These are phyloP conservation scores for Montipora foliosa DNA, from an alignment of 64 coral and sea anemone genomes.

Conservation along the genomic window DNA sequence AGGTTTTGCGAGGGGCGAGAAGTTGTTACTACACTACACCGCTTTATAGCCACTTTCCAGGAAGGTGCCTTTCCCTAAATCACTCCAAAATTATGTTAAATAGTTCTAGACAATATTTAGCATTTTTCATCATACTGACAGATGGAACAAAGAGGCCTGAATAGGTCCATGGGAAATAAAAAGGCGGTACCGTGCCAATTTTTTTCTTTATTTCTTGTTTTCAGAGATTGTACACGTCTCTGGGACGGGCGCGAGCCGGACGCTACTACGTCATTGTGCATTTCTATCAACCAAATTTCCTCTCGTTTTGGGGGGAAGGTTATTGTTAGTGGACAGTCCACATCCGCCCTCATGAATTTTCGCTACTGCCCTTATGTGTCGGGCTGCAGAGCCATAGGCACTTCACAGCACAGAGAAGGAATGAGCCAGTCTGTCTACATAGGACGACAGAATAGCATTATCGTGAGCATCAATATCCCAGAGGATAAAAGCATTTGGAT, in stretches of 20 bases:
- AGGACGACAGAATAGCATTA: constrained; percentile 56
- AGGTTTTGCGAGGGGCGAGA: too few species aligned
- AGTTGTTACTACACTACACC: too few species aligned
- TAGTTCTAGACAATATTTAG: too few species aligned
- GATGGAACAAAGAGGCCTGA: too few species aligned
- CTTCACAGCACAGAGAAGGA: constrained; percentile 23
- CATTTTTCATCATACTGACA: too few species aligned
- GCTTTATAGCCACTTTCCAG: too few species aligned
- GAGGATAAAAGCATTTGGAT: constrained; percentile 92
- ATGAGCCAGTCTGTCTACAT: constrained; percentile 82
- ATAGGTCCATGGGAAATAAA: too few species aligned
- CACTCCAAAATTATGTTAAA: too few species aligned
- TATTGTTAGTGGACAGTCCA: constrained; percentile 78
- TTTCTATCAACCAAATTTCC: constrained; percentile 90
- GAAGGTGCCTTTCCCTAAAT: too few species aligned
- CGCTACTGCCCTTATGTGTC: constrained; percentile 90
- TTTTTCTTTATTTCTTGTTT: not conserved
- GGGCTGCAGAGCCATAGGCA: constrained; percentile 80
- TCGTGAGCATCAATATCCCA: constrained; percentile 81
- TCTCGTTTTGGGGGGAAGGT: constrained; percentile 81
- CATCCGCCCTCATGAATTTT: constrained; percentile 62
- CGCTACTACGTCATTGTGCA: constrained; percentile 92
- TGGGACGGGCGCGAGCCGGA: constrained; percentile 63
- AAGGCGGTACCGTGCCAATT: too few species aligned
- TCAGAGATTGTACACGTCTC: constrained; percentile 79